Percentiles rank a stretch among this genome's conserved stretches.
Evolutionary conservation across 2,888 invertebrate genomes (phyloP).

Genomic region (Zootermopsis nevadensis): DNA sequence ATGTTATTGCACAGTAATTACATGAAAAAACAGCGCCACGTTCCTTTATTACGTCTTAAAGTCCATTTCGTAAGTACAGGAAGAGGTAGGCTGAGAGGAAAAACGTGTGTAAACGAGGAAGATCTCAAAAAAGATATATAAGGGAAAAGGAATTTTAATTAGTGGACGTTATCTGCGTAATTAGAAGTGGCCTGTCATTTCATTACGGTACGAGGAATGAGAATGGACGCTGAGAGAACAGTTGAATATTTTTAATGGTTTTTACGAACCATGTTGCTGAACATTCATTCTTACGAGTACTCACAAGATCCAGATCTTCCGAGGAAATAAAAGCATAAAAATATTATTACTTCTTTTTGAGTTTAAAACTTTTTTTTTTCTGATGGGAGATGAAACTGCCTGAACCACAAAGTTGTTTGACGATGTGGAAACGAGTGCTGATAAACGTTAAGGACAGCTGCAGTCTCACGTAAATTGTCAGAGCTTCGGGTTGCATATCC

Average conservation of each 20-base stretch:
- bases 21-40: neutral
- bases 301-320: neutral
- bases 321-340: neutral
- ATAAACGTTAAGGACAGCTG: neutral
- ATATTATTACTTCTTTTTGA: neutral
- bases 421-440: neutral
- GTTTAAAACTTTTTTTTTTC: neutral
- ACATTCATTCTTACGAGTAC: neutral
- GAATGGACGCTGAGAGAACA: neutral
- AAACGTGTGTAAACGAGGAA: neutral
- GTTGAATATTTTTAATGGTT: neutral
- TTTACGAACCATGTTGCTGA: neutral
- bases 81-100: neutral
- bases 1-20: neutral
- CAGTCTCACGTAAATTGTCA: too few species aligned
- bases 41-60: neutral
- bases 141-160: conserved; percentile 45
- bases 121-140: conserved; percentile 21
- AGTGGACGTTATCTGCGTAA: conserved; percentile 47
- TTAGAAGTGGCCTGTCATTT: conserved; percentile 47
- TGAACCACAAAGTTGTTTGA: neutral
- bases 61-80: neutral
- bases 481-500: too few species aligned
- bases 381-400: neutral
- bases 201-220: conserved; percentile 33